Evolutionary conservation across 2,888 invertebrate genomes (phyloP).

Genomic region (Oasisia sp.): DNA sequence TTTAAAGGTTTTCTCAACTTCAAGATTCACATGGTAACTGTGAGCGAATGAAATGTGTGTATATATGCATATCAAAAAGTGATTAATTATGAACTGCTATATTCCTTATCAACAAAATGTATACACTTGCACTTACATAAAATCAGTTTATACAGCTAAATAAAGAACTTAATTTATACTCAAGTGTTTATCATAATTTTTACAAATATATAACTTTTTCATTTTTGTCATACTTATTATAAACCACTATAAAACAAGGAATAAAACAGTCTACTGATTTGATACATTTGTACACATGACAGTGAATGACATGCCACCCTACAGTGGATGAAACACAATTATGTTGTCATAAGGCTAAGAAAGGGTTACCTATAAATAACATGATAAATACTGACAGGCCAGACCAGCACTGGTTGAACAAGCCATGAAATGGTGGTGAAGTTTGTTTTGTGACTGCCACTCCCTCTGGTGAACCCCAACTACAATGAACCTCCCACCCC

Average conservation of each 20-base stretch:
- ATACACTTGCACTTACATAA: neutral
- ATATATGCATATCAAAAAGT: neutral
- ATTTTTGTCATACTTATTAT: too few species aligned
- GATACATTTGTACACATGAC: too few species aligned
- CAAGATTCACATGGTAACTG: neutral
- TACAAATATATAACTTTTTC: too few species aligned
- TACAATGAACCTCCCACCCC: slow-evolving; percentile 17
- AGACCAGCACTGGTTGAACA: neutral
- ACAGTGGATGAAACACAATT: too few species aligned
- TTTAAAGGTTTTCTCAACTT: neutral
- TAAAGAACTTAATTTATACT: neutral
- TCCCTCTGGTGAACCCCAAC: neutral
- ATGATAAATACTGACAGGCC: neutral
- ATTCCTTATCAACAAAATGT: neutral
- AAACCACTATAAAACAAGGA: too few species aligned
- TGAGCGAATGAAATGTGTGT: neutral
- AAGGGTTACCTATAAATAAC: too few species aligned
- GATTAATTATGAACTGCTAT: neutral
- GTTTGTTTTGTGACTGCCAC: neutral
- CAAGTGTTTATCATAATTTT: neutral
- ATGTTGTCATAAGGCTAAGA: too few species aligned
- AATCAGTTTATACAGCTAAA: neutral
- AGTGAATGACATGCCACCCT: too few species aligned
- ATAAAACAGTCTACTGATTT: too few species aligned
- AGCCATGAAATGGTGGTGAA: neutral